These are phyloP conservation scores for Sinelater perroti DNA, from an alignment of 2,888 invertebrate species.

Conservation along the genomic window DNA sequence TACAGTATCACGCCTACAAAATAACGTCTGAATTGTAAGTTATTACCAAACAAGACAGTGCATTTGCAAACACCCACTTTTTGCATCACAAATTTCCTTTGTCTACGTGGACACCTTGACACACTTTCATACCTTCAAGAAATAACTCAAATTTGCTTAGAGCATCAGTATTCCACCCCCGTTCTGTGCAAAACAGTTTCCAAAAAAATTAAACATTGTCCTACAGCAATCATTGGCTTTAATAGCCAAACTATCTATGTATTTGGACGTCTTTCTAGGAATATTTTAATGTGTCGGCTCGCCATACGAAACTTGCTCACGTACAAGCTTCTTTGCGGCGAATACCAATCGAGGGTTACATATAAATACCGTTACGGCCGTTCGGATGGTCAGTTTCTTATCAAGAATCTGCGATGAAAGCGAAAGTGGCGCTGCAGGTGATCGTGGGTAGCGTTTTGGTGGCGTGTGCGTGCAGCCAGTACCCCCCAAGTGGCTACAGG, in stretches of 20 bases:
- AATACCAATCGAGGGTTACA: conserved; percentile 2
- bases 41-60: conserved; percentile 8
- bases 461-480: conserved; percentile 12
- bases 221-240: neutral
- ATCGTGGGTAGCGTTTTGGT: neutral
- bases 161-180: neutral
- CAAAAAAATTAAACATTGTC: neutral
- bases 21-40: conserved; percentile 8
- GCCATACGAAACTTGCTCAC: conserved; percentile 9
- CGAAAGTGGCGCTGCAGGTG: neutral
- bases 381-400: conserved; percentile 7
- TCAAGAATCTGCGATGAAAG: conserved; percentile 15
- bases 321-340: neutral
- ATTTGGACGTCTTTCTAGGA: neutral
- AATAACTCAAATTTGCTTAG: neutral
- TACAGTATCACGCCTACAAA: neutral
- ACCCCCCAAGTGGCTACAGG: conserved; percentile 34
- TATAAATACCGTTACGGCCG: conserved; percentile 18
- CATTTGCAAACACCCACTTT: neutral
- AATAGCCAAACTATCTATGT: neutral
- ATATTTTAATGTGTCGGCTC: too few species aligned
- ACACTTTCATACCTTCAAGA: neutral
- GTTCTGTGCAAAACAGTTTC: conserved; percentile 1
- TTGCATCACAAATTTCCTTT: conserved; percentile 1
- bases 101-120: conserved; percentile 11